Conservation (phyloP, 2,113 vertebrate species). For the Pachyramphus minor region DNA sequence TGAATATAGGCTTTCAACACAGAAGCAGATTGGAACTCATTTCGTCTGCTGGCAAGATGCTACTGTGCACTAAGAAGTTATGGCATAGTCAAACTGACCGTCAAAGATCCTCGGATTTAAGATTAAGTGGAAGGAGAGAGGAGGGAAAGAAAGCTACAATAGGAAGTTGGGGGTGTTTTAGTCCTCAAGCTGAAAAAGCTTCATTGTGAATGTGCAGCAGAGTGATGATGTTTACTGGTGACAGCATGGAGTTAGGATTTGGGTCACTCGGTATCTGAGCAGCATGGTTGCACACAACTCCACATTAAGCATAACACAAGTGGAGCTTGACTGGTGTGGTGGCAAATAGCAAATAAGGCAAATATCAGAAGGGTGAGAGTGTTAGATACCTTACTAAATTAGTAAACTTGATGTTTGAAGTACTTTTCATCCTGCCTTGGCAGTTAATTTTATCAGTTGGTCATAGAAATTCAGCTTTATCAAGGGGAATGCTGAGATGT, state of each 20-base stretch:
- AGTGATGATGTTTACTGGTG: neutral
- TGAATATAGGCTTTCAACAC: neutral
- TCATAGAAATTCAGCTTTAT: neutral
- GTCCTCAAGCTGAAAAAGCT: neutral
- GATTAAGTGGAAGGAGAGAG: neutral
- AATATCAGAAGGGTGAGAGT: neutral
- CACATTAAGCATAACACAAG: neutral
- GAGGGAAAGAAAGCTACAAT: neutral
- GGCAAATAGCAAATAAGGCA: neutral
- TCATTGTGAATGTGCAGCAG: neutral
- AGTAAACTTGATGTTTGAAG: neutral
- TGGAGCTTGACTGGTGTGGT: neutral
- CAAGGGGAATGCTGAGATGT: neutral
- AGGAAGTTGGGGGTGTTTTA: neutral
- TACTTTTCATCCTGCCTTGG: neutral
- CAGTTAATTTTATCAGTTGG: neutral
- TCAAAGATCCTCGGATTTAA: neutral
- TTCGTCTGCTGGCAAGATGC: neutral
- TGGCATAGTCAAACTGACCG: neutral
- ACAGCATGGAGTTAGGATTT: neutral
- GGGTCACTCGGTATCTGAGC: neutral
- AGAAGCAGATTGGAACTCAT: neutral
- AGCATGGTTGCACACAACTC: neutral
- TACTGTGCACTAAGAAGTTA: neutral
- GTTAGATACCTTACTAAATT: neutral